These are phyloP conservation scores for Corythornis cristatus DNA, from an alignment of 2,113 vertebrate species.

Conservation along the genomic window DNA sequence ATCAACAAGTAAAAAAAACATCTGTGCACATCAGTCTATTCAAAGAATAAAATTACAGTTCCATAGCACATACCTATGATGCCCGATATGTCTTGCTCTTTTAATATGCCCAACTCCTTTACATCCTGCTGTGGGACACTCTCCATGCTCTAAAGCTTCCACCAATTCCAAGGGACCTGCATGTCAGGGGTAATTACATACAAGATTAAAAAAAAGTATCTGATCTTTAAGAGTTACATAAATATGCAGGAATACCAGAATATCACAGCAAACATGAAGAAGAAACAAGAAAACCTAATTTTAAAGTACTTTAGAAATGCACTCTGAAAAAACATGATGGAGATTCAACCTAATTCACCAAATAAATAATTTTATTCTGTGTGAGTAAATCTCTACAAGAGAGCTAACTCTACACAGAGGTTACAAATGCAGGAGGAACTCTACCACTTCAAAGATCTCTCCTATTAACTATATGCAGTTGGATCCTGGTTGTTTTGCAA, in stretches of 20 bases:
- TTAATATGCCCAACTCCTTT: slow-evolving; percentile 86
- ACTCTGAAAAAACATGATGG: neutral
- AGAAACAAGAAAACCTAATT: neutral
- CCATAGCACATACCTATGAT: slow-evolving; percentile 80
- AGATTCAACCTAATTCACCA: neutral
- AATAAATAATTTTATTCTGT: neutral
- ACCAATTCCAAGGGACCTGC: slow-evolving; percentile 82
- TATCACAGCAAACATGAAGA: neutral
- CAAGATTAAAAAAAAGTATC: neutral
- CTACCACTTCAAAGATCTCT: neutral
- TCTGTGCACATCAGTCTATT: neutral
- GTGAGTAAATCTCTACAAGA: neutral
- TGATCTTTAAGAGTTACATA: neutral
- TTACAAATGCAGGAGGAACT: neutral
- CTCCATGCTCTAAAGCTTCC: slow-evolving; percentile 80
- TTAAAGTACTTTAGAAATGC: neutral
- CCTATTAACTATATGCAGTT: neutral
- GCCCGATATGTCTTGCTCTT: slow-evolving; percentile 81
- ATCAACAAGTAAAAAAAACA: neutral
- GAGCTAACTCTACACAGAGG: neutral
- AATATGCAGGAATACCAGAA: neutral
- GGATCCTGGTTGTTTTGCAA: neutral
- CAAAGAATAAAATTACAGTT: neutral
- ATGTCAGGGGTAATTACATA: neutral
- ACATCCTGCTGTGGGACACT: slow-evolving; percentile 84